Percentiles rank a stretch among this genome's conserved stretches.
phyloP scores from a whole-genome alignment of 2,888 invertebrate genomes.

The Netelia melanura region DNA sequence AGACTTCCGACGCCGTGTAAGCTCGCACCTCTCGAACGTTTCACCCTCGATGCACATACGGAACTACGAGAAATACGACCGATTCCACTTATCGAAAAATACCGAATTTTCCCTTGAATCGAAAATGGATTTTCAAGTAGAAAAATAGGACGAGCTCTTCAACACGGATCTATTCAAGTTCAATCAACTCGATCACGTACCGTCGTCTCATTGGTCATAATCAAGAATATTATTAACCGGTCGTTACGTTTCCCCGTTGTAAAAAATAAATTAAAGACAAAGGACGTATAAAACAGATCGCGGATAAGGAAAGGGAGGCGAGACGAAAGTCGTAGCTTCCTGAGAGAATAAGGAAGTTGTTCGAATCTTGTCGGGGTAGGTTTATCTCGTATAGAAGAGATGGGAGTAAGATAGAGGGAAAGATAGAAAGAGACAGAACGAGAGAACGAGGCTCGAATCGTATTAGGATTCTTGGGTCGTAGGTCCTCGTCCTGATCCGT shows the following conservation, averaged over 20 bases:
- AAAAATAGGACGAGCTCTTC: too few relatives aligned
- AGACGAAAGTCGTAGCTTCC: background rate
- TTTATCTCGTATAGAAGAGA: background rate
- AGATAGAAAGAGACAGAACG: background rate
- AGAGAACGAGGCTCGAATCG: conserved; percentile 13
- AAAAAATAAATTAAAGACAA: background rate
- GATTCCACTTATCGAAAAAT: background rate
- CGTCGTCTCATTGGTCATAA: background rate
- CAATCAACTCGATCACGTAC: background rate
- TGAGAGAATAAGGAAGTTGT: background rate
- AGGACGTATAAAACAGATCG: background rate
- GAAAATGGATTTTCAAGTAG: too few relatives aligned
- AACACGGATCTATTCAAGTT: background rate
- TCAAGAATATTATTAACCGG: background rate
- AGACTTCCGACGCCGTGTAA: conserved; percentile 35
- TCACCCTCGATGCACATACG: background rate
- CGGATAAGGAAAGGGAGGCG: background rate
- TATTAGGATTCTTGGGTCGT: conserved; percentile 61
- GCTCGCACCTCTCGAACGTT: conserved; percentile 10
- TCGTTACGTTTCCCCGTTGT: background rate
- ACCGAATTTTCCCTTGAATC: too few relatives aligned
- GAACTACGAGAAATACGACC: background rate
- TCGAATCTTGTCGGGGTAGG: conserved; percentile 7
- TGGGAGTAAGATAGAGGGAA: background rate
- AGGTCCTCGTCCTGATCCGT: conserved; percentile 49